Evolutionary conservation across 1,140 invertebrate species (phyloP).

Genomic region (Drosophila mauritiana): DNA sequence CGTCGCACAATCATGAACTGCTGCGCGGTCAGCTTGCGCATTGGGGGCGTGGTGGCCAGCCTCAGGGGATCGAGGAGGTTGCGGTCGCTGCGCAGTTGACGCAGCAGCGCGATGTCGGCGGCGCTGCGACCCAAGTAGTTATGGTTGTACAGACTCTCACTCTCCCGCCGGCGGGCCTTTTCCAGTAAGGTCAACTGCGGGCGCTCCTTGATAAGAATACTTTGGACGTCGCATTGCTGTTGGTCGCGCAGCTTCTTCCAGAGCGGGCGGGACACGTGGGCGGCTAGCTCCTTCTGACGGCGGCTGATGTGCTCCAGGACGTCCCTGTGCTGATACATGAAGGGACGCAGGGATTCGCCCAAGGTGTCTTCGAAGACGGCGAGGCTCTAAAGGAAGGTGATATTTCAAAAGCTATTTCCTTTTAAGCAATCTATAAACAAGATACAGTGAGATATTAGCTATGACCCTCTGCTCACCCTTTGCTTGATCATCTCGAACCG

Average conservation of each 20-base stretch:
- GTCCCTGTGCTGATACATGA: constrained; percentile 26
- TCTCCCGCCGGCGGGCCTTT: constrained; percentile 24
- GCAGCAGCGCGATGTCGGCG: constrained; percentile 51
- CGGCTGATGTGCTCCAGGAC: constrained; percentile 1
- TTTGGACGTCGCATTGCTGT: constrained; percentile 65
- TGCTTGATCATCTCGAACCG: constrained; percentile 3
- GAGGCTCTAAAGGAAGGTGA: constrained; percentile 5
- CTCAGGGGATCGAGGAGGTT: constrained; percentile 33
- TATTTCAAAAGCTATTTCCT: too few relatives aligned
- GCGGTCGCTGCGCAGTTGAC: constrained; percentile 27
- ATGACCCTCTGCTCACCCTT: constrained; percentile 16
- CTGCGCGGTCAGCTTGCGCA: constrained; percentile 27
- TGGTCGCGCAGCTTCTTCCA: constrained; percentile 59
- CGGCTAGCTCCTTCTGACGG: neutral
- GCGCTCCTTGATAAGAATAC: constrained; percentile 35
- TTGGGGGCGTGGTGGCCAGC: constrained; percentile 16
- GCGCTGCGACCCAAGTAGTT: constrained; percentile 57
- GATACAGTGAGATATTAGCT: neutral
- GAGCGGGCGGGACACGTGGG: constrained; percentile 22
- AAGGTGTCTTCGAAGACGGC: constrained; percentile 39
- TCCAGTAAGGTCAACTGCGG: constrained; percentile 35
- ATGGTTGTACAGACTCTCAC: constrained; percentile 47
- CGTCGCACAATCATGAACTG: constrained; percentile 44
- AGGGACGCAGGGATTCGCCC: constrained; percentile 23
- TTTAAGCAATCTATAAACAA: neutral